A percentile compares a stretch with the other conserved stretches of the same genome.
These are phyloP conservation scores for Apostichopus parvimensis DNA, from an alignment of 35 echinoderm and acorn worm genomes.

Conservation along the genomic window DNA sequence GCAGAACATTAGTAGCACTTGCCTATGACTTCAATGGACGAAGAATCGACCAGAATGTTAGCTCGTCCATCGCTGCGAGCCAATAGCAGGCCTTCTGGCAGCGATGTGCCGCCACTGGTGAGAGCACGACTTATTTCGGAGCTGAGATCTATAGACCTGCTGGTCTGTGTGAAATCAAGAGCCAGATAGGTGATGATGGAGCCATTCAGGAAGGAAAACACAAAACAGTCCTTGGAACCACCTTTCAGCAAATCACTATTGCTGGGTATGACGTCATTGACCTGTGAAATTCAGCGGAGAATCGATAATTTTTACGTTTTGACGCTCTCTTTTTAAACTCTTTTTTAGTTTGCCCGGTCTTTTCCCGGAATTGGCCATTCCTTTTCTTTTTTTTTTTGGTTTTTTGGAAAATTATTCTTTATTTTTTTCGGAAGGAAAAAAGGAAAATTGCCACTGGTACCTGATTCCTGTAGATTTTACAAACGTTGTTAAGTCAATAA, in stretches of 20 bases:
- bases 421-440: too few species aligned
- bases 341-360: too few species aligned
- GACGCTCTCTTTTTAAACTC: too few species aligned
- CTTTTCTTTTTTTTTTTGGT: too few species aligned
- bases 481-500: too few species aligned
- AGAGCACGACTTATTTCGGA: not conserved
- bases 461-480: too few species aligned
- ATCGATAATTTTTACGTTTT: too few species aligned
- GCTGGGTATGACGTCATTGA: not conserved
- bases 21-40: not conserved
- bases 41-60: not conserved
- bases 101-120: not conserved
- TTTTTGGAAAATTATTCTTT: too few species aligned
- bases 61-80: not conserved
- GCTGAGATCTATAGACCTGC: not conserved
- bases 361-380: too few species aligned
- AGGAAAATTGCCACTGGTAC: too few species aligned
- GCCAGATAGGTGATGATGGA: slow-evolving; percentile 3
- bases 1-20: not conserved
- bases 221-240: not conserved
- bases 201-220: slow-evolving; percentile 5
- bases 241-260: not conserved
- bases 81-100: not conserved
- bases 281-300: not conserved
- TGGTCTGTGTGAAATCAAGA: not conserved